phyloP scores from a whole-genome alignment of 2,113 vertebrate genomes.

The Gymnorhina tibicen region DNA sequence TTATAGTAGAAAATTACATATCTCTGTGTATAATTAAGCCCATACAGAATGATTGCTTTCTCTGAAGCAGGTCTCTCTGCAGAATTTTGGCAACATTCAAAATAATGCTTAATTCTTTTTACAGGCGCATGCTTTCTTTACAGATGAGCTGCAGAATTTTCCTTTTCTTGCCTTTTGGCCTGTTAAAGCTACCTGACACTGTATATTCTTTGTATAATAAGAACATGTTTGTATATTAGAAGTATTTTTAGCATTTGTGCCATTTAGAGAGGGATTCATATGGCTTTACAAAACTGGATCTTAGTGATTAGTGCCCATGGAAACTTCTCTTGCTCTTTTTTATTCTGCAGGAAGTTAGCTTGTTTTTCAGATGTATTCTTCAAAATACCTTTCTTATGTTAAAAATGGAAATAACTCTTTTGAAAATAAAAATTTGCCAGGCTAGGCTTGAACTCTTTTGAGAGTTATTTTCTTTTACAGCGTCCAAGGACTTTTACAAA shows the following conservation, averaged over 20 bases:
- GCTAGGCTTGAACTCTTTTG: background rate
- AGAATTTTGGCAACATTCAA: background rate
- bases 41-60: background rate
- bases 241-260: background rate
- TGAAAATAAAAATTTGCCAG: slow-evolving; percentile 40
- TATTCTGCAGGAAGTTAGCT: background rate
- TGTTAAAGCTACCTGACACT: background rate
- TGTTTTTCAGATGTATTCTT: background rate
- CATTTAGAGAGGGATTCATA: background rate
- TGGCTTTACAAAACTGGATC: background rate
- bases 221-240: background rate
- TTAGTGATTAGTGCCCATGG: background rate
- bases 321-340: background rate
- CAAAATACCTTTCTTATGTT: background rate
- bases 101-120: background rate
- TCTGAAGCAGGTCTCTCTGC: slow-evolving; percentile 3
- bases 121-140: background rate
- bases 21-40: background rate
- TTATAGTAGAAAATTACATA: background rate
- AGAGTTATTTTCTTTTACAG: slow-evolving; percentile 18
- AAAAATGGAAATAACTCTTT: background rate
- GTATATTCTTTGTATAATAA: background rate
- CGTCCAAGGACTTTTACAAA: background rate
- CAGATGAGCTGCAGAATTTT: background rate
- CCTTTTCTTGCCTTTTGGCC: background rate